These are phyloP conservation scores for Drosophila eohydei DNA, from an alignment of 2,888 invertebrate genomes.

Conservation along the genomic window DNA sequence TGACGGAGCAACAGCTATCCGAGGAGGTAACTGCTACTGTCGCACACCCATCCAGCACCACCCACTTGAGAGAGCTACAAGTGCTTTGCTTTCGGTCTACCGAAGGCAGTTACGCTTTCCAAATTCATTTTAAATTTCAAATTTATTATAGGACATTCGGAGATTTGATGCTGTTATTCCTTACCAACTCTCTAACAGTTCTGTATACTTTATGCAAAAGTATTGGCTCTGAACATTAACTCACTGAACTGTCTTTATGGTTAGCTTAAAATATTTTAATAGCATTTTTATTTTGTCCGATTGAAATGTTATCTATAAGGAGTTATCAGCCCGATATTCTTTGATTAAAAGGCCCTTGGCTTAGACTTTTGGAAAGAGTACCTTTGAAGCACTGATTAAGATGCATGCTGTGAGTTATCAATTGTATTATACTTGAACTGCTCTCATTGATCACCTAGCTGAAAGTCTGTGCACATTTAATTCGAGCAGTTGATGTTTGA, in stretches of 20 bases:
- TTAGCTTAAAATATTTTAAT: too few species aligned
- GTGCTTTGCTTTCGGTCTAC: constrained; percentile 24
- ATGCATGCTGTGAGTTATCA: constrained; percentile 55
- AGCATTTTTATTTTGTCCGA: not conserved
- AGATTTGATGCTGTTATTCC: too few species aligned
- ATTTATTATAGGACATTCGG: not conserved
- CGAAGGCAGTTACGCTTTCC: constrained; percentile 33
- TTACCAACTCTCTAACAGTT: not conserved
- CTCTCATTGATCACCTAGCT: constrained; percentile 27
- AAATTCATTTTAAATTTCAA: not conserved
- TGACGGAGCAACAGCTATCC: constrained; percentile 47
- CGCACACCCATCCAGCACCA: constrained; percentile 12
- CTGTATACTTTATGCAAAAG: not conserved
- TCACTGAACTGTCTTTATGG: too few species aligned
- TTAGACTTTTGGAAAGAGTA: constrained; percentile 39
- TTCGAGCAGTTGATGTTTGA: constrained; percentile 38
- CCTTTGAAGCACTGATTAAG: constrained; percentile 3
- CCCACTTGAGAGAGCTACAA: constrained; percentile 4
- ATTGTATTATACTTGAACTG: constrained; percentile 16
- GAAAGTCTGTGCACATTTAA: constrained; percentile 36
- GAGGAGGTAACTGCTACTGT: constrained; percentile 61
- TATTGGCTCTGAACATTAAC: not conserved
- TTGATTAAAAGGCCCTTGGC: not conserved
- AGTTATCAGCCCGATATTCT: not conserved
- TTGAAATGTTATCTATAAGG: not conserved